Evolutionary conservation across 2,888 invertebrate species (phyloP).

Genomic region (Baronia brevicornis): DNA sequence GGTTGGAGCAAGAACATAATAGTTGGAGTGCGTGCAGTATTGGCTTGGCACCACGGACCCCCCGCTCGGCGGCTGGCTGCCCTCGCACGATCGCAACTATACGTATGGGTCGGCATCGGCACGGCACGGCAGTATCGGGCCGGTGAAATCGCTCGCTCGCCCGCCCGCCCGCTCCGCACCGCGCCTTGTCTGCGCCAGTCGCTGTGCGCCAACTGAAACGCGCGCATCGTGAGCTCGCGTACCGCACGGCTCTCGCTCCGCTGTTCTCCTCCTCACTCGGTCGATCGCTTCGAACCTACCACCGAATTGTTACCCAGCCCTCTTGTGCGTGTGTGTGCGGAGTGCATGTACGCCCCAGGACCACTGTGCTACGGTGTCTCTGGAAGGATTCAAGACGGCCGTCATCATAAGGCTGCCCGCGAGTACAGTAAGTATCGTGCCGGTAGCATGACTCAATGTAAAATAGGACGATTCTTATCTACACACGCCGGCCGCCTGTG

Average conservation of each 20-base stretch:
- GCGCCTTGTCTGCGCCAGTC: conserved; percentile 73
- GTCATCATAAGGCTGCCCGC: conserved; percentile 74
- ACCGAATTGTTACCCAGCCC: no score
- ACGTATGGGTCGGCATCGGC: conserved; percentile 55
- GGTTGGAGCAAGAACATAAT: conserved; percentile 19
- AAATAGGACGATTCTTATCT: conserved; percentile 75
- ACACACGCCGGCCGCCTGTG: conserved; percentile 39
- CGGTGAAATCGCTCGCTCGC: conserved; percentile 75
- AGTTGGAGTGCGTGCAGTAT: conserved; percentile 20
- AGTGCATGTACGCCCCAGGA: conserved; percentile 56
- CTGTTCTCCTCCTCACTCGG: conserved; percentile 44
- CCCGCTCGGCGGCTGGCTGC: conserved; percentile 1
- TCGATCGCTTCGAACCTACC: conserved; percentile 29
- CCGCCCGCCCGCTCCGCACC: conserved; percentile 67
- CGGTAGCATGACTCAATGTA: conserved; percentile 66
- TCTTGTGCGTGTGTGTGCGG: conserved; percentile 23
- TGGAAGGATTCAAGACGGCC: conserved; percentile 68
- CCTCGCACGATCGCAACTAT: conserved; percentile 54
- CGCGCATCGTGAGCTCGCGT: conserved; percentile 71
- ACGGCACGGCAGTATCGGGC: conserved; percentile 73
- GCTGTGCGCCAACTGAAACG: conserved; percentile 75
- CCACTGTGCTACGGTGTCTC: conserved; percentile 49
- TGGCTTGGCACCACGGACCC: conserved; percentile 6
- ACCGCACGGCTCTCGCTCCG: conserved; percentile 43
- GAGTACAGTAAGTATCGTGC: conserved; percentile 70